Conservation (phyloP, 1,140 invertebrate species). For the Yoshiicerus persimilis region DNA sequence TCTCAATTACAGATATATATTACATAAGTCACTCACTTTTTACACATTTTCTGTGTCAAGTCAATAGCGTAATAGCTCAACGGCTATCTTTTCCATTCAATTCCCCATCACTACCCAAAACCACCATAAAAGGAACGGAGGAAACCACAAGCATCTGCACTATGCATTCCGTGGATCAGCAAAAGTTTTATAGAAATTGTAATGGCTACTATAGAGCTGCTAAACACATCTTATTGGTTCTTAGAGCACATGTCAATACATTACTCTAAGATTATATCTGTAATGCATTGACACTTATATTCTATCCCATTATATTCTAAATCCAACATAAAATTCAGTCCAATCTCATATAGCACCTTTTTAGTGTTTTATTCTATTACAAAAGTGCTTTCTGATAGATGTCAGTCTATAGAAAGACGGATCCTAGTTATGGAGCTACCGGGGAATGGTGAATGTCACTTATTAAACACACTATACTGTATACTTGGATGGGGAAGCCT, state of each 20-base stretch:
- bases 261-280: background rate
- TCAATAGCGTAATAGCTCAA: background rate
- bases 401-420: too few species aligned
- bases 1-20: background rate
- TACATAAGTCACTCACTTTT: background rate
- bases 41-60: background rate
- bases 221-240: background rate
- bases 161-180: background rate
- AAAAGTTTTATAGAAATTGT: background rate
- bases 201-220: background rate
- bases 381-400: too few species aligned
- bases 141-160: background rate
- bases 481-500: too few species aligned
- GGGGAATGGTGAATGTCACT: too few species aligned
- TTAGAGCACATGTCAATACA: background rate
- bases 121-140: background rate
- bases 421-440: too few species aligned
- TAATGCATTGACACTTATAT: too few species aligned
- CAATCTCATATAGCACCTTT: background rate
- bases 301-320: too few species aligned
- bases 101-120: background rate
- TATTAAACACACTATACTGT: too few species aligned
- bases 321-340: background rate
- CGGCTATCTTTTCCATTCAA: background rate
- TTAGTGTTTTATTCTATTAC: background rate